These are phyloP conservation scores for Mixornis gularis DNA, from an alignment of 2,113 vertebrate genomes.

Conservation along the genomic window DNA sequence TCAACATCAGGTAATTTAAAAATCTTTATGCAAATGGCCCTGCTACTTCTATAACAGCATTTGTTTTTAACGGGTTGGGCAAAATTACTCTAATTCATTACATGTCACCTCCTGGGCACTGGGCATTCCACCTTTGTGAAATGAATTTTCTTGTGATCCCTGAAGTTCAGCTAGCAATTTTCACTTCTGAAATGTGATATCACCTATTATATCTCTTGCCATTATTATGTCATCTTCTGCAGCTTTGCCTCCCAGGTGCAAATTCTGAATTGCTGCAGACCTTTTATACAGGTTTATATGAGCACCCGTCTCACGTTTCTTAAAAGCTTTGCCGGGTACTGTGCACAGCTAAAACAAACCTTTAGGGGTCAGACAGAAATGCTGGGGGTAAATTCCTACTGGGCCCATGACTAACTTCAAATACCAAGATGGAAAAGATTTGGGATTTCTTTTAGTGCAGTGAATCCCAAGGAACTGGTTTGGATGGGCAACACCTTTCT, in stretches of 20 bases:
- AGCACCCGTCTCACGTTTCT: accelerated
- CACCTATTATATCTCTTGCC: neutral
- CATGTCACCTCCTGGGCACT: neutral
- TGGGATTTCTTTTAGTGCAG: neutral
- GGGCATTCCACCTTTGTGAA: neutral
- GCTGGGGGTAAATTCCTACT: neutral
- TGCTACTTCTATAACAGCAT: neutral
- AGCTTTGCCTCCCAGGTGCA: neutral
- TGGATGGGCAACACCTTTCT: neutral
- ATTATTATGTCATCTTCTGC: neutral
- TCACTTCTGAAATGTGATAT: neutral
- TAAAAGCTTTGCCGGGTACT: neutral
- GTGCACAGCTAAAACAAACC: neutral
- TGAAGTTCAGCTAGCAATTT: neutral
- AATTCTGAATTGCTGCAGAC: neutral
- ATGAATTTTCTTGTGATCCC: neutral
- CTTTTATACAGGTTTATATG: neutral
- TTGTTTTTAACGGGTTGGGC: neutral
- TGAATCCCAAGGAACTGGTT: neutral
- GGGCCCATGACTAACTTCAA: neutral
- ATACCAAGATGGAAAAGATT: neutral
- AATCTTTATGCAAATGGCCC: neutral
- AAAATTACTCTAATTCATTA: neutral
- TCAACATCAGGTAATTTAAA: neutral
- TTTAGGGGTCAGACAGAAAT: neutral